phyloP scores from a whole-genome alignment of 1,140 invertebrate species.

The Tigriopus japonicus region DNA sequence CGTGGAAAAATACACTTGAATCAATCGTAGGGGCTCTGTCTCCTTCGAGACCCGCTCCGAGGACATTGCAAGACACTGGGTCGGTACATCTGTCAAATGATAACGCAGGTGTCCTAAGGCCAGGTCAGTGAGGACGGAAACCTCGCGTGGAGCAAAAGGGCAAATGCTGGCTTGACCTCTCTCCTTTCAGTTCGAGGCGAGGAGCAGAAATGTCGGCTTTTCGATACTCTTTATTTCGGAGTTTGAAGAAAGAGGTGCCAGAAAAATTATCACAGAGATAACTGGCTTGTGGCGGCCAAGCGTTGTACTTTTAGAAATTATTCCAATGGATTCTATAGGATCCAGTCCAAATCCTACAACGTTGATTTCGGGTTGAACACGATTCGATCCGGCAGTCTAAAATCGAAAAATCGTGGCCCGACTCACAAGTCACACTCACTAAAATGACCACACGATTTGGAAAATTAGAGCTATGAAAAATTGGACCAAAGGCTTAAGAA shows the following conservation, averaged over 20 bases:
- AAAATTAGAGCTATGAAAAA: too few species aligned
- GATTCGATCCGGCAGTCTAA: too few species aligned
- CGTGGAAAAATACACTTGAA: too few species aligned
- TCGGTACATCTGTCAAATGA: background rate
- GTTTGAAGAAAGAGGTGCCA: background rate
- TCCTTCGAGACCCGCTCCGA: background rate
- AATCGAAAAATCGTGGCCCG: too few species aligned
- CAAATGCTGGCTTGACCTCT: too few species aligned
- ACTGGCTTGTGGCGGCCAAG: background rate
- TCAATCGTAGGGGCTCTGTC: background rate
- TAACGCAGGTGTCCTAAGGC: background rate
- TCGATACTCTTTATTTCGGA: background rate
- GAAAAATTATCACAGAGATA: background rate
- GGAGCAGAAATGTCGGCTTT: background rate
- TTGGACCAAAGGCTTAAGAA: too few species aligned
- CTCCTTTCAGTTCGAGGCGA: background rate
- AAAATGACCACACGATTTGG: too few species aligned
- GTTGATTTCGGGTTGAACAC: too few species aligned
- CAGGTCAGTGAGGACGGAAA: background rate
- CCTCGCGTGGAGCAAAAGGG: background rate
- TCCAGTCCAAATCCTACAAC: too few species aligned
- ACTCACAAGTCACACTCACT: too few species aligned
- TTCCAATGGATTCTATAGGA: too few species aligned
- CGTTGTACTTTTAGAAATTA: too few species aligned
- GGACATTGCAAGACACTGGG: background rate